These are phyloP conservation scores for Oopsacas minuta DNA, from an alignment of 37 sponge, comb jelly and placozoan genomes.

Conservation along the genomic window DNA sequence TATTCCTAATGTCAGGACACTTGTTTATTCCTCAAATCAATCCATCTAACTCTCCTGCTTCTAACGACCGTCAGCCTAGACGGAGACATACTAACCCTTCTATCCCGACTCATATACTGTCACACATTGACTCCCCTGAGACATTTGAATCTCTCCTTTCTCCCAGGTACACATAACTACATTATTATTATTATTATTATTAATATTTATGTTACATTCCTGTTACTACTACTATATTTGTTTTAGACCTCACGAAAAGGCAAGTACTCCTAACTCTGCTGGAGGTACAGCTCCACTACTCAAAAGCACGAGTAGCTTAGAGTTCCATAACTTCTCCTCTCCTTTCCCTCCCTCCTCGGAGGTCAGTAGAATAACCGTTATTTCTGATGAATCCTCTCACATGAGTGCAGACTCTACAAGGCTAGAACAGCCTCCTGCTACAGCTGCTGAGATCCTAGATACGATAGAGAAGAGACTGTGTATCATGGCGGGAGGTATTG, in stretches of 20 bases:
- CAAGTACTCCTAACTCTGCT: neutral
- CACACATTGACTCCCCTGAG: neutral
- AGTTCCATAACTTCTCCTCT: neutral
- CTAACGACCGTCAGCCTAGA: neutral
- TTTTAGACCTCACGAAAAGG: neutral
- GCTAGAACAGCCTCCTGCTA: slow-evolving; percentile 19
- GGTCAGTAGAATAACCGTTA: neutral
- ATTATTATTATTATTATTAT: neutral
- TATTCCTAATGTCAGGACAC: slow-evolving; percentile 17
- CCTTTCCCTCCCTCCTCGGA: neutral
- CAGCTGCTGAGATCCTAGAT: slow-evolving; percentile 39
- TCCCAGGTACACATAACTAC: neutral
- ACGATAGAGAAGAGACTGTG: slow-evolving; percentile 22
- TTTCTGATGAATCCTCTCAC: neutral
- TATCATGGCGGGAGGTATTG: slow-evolving; percentile 46
- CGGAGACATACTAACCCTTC: neutral
- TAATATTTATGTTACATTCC: no score
- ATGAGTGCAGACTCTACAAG: neutral
- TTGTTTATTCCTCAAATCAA: neutral
- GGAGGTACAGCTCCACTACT: neutral
- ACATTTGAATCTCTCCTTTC: neutral
- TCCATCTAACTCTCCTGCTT: neutral
- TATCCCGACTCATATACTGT: neutral
- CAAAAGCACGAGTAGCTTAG: neutral
- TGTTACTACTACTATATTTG: no score